Evolutionary conservation across 2,888 invertebrate species (phyloP).

Genomic region (Parasteatoda lunata): DNA sequence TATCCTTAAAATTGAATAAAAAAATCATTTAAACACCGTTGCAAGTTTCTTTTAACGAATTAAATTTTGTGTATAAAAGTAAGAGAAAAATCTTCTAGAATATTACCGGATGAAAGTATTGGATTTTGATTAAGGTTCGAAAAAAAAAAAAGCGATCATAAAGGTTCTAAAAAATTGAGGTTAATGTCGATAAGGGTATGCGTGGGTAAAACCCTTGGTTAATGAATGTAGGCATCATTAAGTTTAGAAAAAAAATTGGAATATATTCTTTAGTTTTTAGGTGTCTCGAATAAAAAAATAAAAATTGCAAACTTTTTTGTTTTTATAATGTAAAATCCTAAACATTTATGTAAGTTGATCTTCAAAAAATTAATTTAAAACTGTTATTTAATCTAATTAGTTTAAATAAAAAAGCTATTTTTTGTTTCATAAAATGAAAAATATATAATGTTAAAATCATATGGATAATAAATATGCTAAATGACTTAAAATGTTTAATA

Average conservation of each 20-base stretch:
- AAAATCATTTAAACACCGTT: constrained; percentile 22
- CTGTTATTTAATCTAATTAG: too few species aligned
- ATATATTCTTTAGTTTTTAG: too few species aligned
- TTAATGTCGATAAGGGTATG: constrained; percentile 45
- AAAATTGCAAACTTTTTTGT: too few species aligned
- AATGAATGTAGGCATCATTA: constrained; percentile 58
- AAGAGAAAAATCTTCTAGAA: constrained; percentile 23
- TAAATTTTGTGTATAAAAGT: constrained; percentile 19
- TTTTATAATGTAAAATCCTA: too few species aligned
- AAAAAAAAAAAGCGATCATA: constrained; percentile 54
- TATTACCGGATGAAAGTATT: constrained; percentile 61
- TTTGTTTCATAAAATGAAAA: too few species aligned
- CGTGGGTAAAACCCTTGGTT: constrained; percentile 28
- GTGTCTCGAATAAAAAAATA: too few species aligned
- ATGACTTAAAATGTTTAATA: too few species aligned
- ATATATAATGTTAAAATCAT: too few species aligned
- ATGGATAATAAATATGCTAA: too few species aligned
- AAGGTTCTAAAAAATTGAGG: constrained; percentile 45
- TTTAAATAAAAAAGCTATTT: too few species aligned
- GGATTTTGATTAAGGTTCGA: constrained; percentile 59
- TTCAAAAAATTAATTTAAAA: too few species aligned
- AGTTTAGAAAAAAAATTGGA: constrained; percentile 34
- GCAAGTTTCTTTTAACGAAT: constrained; percentile 28
- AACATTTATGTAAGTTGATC: too few species aligned
- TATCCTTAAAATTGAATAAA: constrained; percentile 11